A percentile compares a stretch with the other conserved stretches of the same genome.
These are phyloP conservation scores for Hiodon tergisus DNA, from an alignment of 2,113 vertebrate species.

Conservation along the genomic window DNA sequence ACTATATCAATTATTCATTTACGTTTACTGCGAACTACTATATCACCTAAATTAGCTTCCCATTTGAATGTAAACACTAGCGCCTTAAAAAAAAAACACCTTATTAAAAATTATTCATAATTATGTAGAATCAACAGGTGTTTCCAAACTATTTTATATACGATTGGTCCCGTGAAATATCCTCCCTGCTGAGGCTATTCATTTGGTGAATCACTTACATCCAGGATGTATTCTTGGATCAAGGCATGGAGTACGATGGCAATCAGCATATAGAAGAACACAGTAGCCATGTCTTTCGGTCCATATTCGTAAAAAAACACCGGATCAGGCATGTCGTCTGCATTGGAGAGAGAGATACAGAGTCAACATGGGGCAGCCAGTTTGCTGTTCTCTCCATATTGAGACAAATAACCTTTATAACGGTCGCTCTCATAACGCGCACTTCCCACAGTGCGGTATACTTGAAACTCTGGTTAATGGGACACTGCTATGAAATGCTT, in stretches of 20 bases:
- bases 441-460: too few species aligned
- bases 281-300: conserved; percentile 70
- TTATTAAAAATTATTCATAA: too few species aligned
- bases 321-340: conserved; percentile 63
- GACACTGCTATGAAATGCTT: neutral
- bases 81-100: too few species aligned
- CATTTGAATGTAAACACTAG: too few species aligned
- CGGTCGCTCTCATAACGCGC: too few species aligned
- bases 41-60: too few species aligned
- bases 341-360: conserved; percentile 12
- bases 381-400: neutral
- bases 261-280: conserved; percentile 76
- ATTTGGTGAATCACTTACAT: conserved; percentile 35
- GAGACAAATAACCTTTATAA: neutral
- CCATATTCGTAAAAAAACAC: conserved; percentile 69
- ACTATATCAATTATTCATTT: too few species aligned
- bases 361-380: neutral
- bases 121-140: neutral
- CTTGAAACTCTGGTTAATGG: too few species aligned
- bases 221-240: conserved; percentile 73
- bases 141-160: too few species aligned
- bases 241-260: conserved; percentile 74
- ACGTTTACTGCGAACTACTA: too few species aligned
- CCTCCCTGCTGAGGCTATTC: neutral
- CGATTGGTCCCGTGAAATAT: neutral